Conservation (phyloP, 2,888 invertebrate species). For the Eupithecia exiguata region DNA sequence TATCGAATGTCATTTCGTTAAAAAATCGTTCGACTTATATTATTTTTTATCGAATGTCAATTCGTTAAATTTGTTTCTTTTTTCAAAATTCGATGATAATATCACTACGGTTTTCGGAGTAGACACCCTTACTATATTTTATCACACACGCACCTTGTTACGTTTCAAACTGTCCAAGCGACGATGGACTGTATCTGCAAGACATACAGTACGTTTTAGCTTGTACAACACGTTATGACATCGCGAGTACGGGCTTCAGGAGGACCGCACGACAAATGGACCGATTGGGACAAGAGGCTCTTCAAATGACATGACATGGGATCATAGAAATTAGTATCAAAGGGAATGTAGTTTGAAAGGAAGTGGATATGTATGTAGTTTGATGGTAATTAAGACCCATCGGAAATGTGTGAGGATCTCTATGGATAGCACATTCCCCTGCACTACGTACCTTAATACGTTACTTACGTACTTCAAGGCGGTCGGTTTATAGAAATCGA, state of each 20-base stretch:
- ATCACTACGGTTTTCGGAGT: neutral
- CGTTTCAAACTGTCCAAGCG: neutral
- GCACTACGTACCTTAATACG: too few relatives aligned
- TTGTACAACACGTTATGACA: neutral
- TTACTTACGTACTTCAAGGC: too few relatives aligned
- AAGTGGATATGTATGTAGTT: neutral
- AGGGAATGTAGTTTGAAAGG: neutral
- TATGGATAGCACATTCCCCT: neutral
- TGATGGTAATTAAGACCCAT: neutral
- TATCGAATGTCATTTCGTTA: neutral
- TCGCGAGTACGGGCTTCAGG: neutral
- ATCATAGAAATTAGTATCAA: slow-evolving; percentile 2
- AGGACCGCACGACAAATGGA: slow-evolving; percentile 16
- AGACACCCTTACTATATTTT: neutral
- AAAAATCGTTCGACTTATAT: too few relatives aligned
- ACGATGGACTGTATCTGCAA: neutral
- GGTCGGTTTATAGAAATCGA: too few relatives aligned
- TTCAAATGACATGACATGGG: slow-evolving; percentile 1
- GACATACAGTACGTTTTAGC: neutral
- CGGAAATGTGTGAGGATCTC: neutral
- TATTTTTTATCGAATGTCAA: neutral
- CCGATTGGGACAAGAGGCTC: neutral
- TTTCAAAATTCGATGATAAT: neutral
- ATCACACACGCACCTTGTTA: neutral
- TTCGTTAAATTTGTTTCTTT: neutral